Evolutionary conservation across 2,113 vertebrate genomes (phyloP), one percentile per base, ranked within the genome.

Genomic region (Gorsachius goisagi): DNA sequence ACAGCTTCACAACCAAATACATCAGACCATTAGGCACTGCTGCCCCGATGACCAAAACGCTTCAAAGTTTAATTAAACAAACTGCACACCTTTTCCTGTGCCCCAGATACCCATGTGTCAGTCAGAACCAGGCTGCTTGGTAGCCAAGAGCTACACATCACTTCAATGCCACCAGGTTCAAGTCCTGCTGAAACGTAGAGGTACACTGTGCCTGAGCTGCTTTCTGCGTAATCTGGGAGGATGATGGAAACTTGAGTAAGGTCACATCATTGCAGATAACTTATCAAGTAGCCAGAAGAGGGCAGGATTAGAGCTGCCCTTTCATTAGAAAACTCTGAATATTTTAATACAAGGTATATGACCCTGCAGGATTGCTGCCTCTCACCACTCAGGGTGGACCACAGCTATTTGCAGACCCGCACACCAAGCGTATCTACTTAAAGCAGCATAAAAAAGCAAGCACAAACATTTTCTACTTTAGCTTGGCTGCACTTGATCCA

Each of bases 131-230:
- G 53, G 39, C 49, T 75, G 33, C 6, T 85, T 2, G 0, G 49
- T 13, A 75, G 30, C 32, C 35, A n/a, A 23, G 80, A 76, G 14
- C 30, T 58, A 18, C 5, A 0, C 2, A 5, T 58, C 35, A 35
- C 18, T 45, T 49, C 41, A 39, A 62, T 6, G 33, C 28, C 69
- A 41, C 1, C 4, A 17, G 44, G 28, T 91, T 59, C 60, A 52
- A 67, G 45, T 44, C 73, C 60, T 71, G 64, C 85, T 85, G 53
- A 88, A 95, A 75, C 13, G 15, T 33, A 75, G n/a, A 39, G 15
- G 30, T 14, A 26, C 37, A 9, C 15, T 9, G n/a, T 0, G 0
- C 37, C 37, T 37, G 30, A 27, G 19, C 53, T 35, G 27, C 27
- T 45, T 72, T 41, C 63, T 67, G 32, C 4, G 64, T 33, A 78